Evolutionary conservation across 2,113 vertebrate species (phyloP).

Genomic region (Neodontobutis hainanensis): DNA sequence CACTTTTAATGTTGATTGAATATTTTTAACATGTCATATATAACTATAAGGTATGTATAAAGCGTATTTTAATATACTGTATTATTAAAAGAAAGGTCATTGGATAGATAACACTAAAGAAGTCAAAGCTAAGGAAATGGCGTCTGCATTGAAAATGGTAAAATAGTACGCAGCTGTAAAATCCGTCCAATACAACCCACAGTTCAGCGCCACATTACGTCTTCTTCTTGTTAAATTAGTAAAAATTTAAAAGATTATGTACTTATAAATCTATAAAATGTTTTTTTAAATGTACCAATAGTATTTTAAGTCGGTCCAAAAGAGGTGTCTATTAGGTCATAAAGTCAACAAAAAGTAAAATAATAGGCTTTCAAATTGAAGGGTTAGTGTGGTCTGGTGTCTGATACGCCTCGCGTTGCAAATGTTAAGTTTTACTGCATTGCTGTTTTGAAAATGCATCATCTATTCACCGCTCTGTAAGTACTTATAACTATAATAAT

Average conservation of each 20-base stretch:
- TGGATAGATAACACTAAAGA: not conserved
- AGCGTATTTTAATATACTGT: no score
- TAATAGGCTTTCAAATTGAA: not conserved
- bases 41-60: no score
- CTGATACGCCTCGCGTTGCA: not conserved
- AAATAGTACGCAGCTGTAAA: slow-evolving; percentile 25
- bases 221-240: not conserved
- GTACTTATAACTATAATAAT: not conserved
- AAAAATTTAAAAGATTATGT: not conserved
- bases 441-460: not conserved
- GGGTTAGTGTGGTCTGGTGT: not conserved
- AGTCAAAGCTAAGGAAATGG: slow-evolving; percentile 41
- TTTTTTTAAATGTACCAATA: no score
- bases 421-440: slow-evolving; percentile 10
- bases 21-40: no score
- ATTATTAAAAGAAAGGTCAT: not conserved
- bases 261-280: no score
- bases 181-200: not conserved
- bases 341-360: not conserved
- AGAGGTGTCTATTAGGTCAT: not conserved
- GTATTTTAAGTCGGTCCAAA: not conserved
- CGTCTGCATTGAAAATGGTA: slow-evolving; percentile 25
- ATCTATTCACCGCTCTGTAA: not conserved
- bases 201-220: slow-evolving; percentile 1
- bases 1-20: no score